Evolutionary conservation across 30 jellyfish, hydroid and myxozoan genomes (phyloP).

Genomic region (Pelagia noctiluca): DNA sequence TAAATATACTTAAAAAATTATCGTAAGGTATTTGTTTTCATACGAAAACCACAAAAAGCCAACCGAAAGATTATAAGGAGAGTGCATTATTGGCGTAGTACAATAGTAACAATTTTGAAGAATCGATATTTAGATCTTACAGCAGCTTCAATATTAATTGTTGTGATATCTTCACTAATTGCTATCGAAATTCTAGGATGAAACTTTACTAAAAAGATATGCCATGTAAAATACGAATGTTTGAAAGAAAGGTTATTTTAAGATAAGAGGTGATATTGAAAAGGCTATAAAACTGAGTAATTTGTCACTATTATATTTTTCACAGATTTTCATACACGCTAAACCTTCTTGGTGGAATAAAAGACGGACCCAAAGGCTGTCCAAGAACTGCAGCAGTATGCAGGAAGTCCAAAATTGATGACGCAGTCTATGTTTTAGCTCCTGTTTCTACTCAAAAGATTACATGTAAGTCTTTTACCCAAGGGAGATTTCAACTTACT

Average conservation of each 20-base stretch:
- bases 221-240: too few relatives aligned
- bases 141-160: too few relatives aligned
- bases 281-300: neutral
- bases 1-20: too few relatives aligned
- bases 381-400: constrained; percentile 83
- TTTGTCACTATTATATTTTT: neutral
- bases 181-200: too few relatives aligned
- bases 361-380: constrained; percentile 58
- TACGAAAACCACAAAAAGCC: too few relatives aligned
- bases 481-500: neutral
- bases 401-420: constrained; percentile 26
- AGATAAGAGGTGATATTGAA: neutral
- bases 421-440: constrained; percentile 60
- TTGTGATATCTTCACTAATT: too few relatives aligned
- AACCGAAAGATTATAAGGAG: too few relatives aligned
- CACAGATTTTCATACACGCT: constrained; percentile 16
- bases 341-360: constrained; percentile 55
- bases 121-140: too few relatives aligned
- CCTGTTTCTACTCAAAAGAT: constrained; percentile 58
- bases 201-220: too few relatives aligned
- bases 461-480: constrained; percentile 31
- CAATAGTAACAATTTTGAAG: too few relatives aligned
- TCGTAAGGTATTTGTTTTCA: too few relatives aligned
- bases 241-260: neutral
- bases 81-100: too few relatives aligned